Evolutionary conservation across 1,140 invertebrate species (phyloP), one percentile per base, ranked within the genome.

Genomic region (Solen grandis): DNA sequence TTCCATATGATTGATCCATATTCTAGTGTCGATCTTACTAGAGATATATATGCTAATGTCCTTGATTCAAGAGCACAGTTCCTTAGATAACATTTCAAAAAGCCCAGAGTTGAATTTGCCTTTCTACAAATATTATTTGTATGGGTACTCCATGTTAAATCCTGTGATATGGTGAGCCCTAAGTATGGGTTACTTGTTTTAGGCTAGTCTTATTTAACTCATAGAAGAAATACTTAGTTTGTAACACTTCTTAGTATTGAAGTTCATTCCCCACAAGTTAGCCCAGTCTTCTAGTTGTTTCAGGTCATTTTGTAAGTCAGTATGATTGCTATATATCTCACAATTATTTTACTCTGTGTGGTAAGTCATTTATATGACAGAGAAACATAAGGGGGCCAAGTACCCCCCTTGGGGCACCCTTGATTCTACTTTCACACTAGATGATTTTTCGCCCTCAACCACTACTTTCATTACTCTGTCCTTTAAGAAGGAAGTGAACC

Each of bases 231-330:
- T 46, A 41, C 70, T 74, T 36, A 74, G 33, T 5, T 38, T 29
- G 29, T 74, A 60, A 25, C 55, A 74, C 31, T 74, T 74, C 54
- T 74, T 74, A 3, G 70, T 35, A 46, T 74, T 74, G 50, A 74
- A 74, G 5, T 33, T 3, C 54, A 74, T 59, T 14, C 50, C 22
- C 50, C 68, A 54, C n/a, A n/a, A n/a, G n/a, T n/a, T n/a, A n/a
- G n/a, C n/a, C n/a, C n/a, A n/a, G n/a, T n/a, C n/a, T 63, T 63
- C 60, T 13, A 63, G 60, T 33, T 13, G 2, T 2, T 36, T 2
- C n/a, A 63, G 60, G 31, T 63, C 29, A 2, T 13, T 5, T 35
- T 63, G 8, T 16, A 63, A 36, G 1, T 8, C 1, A 5, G 22
- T 1, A 36, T 63, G 38, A 41, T 66, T 22, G 35, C 41, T 2